These are phyloP conservation scores for Gryllus bimaculatus DNA, from an alignment of 1,140 invertebrate species.

Conservation along the genomic window DNA sequence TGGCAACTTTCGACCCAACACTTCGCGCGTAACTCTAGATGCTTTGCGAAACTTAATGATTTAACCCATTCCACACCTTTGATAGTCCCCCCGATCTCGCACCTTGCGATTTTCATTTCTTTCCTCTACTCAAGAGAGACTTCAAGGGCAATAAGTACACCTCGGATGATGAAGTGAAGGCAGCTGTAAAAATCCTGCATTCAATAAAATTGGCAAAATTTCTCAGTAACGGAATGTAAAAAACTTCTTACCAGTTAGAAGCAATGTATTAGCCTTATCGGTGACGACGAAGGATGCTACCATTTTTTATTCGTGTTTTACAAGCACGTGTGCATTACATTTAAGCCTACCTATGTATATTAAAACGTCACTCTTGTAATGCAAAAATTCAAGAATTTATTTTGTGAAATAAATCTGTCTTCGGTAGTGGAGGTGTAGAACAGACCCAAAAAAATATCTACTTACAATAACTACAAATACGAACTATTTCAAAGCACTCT, in stretches of 20 bases:
- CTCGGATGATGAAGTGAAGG: constrained; percentile 18
- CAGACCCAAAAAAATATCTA: too few species aligned
- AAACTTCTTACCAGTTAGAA: constrained; percentile 17
- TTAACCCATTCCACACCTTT: neutral
- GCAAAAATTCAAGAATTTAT: too few species aligned
- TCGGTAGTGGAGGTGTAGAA: too few species aligned
- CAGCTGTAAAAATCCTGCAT: constrained; percentile 6
- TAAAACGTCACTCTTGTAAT: too few species aligned
- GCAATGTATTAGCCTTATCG: neutral
- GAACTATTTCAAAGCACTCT: too few species aligned
- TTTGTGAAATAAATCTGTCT: too few species aligned
- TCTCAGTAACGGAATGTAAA: constrained; percentile 18
- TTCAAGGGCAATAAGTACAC: constrained; percentile 17
- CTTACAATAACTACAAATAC: too few species aligned
- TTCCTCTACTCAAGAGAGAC: constrained; percentile 18
- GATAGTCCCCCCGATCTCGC: neutral
- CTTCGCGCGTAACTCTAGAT: constrained; percentile 8
- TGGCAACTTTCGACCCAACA: constrained; percentile 15
- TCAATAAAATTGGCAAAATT: constrained; percentile 17
- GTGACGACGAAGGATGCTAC: neutral
- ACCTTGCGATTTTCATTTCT: constrained; percentile 18
- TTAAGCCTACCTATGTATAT: neutral
- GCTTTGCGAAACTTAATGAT: neutral
- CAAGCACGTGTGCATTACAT: neutral
- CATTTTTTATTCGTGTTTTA: neutral